These are phyloP conservation scores for Coendou prehensilis DNA, from an alignment of 2,797 vertebrate species.

Conservation along the genomic window DNA sequence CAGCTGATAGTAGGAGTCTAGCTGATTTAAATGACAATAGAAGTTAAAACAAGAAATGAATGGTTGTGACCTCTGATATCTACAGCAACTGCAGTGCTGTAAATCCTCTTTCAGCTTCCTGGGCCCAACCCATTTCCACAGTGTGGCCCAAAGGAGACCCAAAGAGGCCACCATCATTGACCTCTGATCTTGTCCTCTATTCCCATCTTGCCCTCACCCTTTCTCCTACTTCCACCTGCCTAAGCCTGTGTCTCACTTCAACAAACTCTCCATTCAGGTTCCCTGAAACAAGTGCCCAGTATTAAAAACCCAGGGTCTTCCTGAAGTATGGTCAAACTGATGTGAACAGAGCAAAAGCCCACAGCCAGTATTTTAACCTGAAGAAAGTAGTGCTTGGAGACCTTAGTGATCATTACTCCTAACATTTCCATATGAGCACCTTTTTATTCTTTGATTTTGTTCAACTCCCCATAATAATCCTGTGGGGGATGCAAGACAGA, in stretches of 20 bases:
- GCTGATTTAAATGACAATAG: not conserved
- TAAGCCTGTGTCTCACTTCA: not conserved
- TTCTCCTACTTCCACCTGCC: not conserved
- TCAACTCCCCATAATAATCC: not conserved
- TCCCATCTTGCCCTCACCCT: fast-evolving
- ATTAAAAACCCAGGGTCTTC: not conserved
- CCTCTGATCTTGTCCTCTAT: not conserved
- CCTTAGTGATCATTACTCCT: not conserved
- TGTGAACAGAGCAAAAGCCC: not conserved
- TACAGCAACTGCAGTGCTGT: not conserved
- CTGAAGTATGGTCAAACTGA: not conserved
- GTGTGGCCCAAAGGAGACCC: not conserved
- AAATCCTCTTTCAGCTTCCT: not conserved
- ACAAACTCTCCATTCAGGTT: not conserved
- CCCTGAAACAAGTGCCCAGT: not conserved
- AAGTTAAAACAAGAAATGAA: not conserved
- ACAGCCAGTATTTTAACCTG: not conserved
- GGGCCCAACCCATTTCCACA: too few species aligned
- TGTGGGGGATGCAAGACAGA: not conserved
- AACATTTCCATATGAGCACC: not conserved
- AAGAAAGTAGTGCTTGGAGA: not conserved
- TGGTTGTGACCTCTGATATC: not conserved
- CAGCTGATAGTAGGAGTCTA: not conserved
- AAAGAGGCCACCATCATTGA: not conserved
- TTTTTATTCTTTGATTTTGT: not conserved